Evolutionary conservation across 1,140 invertebrate genomes (phyloP).

Genomic region (Berghia stephanieae): DNA sequence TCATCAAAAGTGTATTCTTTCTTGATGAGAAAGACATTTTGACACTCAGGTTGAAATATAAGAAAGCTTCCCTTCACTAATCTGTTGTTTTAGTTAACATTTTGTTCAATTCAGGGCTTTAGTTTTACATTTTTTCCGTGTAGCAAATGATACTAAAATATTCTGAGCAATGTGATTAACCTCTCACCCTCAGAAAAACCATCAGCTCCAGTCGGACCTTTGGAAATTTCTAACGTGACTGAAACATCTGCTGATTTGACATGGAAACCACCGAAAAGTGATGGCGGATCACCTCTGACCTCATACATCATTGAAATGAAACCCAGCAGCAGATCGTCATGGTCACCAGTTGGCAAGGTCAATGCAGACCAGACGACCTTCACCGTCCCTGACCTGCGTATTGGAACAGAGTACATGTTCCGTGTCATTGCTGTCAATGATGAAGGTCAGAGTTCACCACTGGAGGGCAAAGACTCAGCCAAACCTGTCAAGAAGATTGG

Average conservation of each 20-base stretch:
- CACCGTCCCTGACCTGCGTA: conserved; percentile 84
- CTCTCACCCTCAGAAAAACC: too few relatives aligned
- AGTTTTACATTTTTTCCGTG: too few relatives aligned
- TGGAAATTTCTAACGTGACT: conserved; percentile 69
- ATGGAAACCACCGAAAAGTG: conserved; percentile 62
- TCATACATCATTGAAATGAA: conserved; percentile 66
- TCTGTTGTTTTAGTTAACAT: too few relatives aligned
- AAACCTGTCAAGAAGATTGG: conserved; percentile 89
- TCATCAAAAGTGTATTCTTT: too few relatives aligned
- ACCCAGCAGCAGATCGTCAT: conserved; percentile 77
- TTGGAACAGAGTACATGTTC: conserved; percentile 90
- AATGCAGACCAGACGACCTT: conserved; percentile 71
- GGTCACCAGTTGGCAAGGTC: conserved; percentile 76
- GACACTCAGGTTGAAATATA: too few relatives aligned
- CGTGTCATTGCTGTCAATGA: conserved; percentile 89
- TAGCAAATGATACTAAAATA: too few relatives aligned
- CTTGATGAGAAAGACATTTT: too few relatives aligned
- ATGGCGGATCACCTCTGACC: conserved; percentile 62
- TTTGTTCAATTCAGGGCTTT: too few relatives aligned
- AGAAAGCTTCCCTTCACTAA: too few relatives aligned
- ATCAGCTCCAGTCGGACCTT: conserved; percentile 85
- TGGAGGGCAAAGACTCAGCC: conserved; percentile 86
- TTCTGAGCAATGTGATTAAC: too few relatives aligned
- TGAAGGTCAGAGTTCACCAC: conserved; percentile 77
- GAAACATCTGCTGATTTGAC: conserved; percentile 66